Base-by-base conservation (phyloP, 2,888 invertebrate genomes). In the Agonopterix arenella region DNA sequence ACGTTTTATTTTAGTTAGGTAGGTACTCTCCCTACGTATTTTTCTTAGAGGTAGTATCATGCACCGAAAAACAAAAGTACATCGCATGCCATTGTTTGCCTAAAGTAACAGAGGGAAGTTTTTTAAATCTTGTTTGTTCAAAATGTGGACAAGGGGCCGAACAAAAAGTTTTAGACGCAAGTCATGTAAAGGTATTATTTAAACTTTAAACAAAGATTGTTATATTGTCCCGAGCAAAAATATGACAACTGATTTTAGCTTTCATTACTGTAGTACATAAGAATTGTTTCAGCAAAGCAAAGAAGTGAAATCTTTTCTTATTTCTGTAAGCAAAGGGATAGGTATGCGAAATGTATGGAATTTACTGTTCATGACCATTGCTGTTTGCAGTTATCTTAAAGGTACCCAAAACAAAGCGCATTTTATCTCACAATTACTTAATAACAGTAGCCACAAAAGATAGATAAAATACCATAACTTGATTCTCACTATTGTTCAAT, bases 171-270 rank as follows among this genome's bases (percentile, higher is more conserved):
- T 58, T 61, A 57, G 55, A 51, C 49, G 49, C 52, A 48, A 50
- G 51, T 52, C 54, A 57, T 56, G 58, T 56, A 57, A n/a, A n/a
- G n/a, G n/a, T 57, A 61, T 59, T 57, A 46, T 57, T 40, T n/a
- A 44, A 55, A 59, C 51, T 53, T 55, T 52, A 49, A 52, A 28
- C 28, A 28, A 44, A 44, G n/a, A 44, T 43, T 11, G 9, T 13
- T 38, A 28, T 46, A 28, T 28, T 28, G 28, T 18, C 4, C 28
- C 28, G 28, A 28, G 4, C 28, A 5, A 5, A 28, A 28, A 28
- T 28, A 28, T 28, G 0, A 5, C 28, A 28, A 28, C 28, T 5
- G 7, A 28, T 4, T 28, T 28, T 28, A 28, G 28, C 28, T 28
- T 28, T 4, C 5, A 28, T 28, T 28, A 7, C 28, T 5, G 1